Evolutionary conservation across 1,140 invertebrate species (phyloP).

Genomic region (Acyrthosiphon pisum): DNA sequence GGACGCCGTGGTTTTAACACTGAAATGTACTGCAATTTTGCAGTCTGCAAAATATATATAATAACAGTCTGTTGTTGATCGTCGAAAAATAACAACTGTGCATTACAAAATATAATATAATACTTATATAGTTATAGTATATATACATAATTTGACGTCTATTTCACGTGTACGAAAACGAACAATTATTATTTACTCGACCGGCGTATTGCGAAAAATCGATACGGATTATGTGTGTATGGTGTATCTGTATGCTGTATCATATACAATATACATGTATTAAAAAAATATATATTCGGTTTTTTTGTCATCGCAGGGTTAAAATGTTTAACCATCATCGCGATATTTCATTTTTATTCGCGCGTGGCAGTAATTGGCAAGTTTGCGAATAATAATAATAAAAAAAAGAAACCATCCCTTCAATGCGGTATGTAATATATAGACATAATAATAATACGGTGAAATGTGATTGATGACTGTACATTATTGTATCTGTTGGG

Average conservation of each 20-base stretch:
- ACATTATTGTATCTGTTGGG: neutral
- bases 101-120: too few species aligned
- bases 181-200: neutral
- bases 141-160: too few species aligned
- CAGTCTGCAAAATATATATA: too few species aligned
- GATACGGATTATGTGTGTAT: neutral
- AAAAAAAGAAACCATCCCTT: neutral
- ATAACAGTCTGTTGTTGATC: neutral
- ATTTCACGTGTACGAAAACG: too few species aligned
- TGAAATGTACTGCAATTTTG: neutral
- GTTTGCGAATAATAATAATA: conserved; percentile 3
- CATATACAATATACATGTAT: neutral
- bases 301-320: neutral
- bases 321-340: neutral
- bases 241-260: too few species aligned
- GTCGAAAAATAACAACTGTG: neutral
- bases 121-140: too few species aligned
- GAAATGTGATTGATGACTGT: conserved; percentile 16
- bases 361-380: conserved; percentile 4
- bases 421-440: neutral
- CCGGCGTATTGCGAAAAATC: neutral
- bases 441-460: neutral
- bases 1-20: neutral
- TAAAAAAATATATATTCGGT: neutral
- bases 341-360: conserved; percentile 31